Evolutionary conservation across 2,113 vertebrate species (phyloP).

Genomic region (Hiodon tergisus): DNA sequence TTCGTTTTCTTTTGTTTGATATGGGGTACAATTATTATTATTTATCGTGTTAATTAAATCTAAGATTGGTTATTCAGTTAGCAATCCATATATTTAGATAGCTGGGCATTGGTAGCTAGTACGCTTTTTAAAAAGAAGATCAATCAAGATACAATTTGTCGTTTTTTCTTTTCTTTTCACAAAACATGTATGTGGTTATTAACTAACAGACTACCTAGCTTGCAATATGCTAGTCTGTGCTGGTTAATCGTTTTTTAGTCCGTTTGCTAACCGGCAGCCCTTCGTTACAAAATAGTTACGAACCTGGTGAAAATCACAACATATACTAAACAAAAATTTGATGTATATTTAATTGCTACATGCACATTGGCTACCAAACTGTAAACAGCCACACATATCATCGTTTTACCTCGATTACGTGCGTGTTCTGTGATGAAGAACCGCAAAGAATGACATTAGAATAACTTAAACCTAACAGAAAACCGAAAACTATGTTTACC

Average conservation of each 20-base stretch:
- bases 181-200: too few species aligned
- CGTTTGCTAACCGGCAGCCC: constrained; percentile 6
- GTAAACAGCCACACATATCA: not conserved
- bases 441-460: not conserved
- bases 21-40: too few species aligned
- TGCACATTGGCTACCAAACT: too few species aligned
- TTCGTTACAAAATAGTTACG: constrained; percentile 3
- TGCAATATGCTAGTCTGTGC: not conserved
- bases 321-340: too few species aligned
- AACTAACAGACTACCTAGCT: not conserved
- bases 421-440: not conserved
- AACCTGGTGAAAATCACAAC: too few species aligned
- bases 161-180: too few species aligned
- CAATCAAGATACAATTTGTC: too few species aligned
- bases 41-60: not conserved
- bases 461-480: not conserved
- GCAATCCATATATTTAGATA: not conserved
- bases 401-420: not conserved
- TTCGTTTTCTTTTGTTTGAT: too few species aligned
- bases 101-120: not conserved
- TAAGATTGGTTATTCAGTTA: not conserved
- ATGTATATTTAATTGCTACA: too few species aligned
- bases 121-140: too few species aligned
- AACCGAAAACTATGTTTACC: not conserved
- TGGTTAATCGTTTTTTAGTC: constrained; percentile 6